Percentiles rank a stretch among this genome's conserved stretches.
These are phyloP conservation scores for Enteromius afrohamiltoni DNA, from an alignment of 2,797 vertebrate species.

Conservation along the genomic window DNA sequence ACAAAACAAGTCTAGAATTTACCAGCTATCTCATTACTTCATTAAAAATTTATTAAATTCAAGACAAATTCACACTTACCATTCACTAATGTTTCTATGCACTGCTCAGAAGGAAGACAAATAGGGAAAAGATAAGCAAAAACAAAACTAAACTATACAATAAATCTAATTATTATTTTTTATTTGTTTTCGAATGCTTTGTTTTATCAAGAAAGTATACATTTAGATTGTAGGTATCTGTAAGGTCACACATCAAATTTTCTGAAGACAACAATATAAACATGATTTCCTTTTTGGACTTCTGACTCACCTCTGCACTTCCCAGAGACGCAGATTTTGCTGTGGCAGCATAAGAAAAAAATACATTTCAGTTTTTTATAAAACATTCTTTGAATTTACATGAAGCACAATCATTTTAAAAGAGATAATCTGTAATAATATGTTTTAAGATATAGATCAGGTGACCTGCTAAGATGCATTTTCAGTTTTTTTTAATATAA, in stretches of 20 bases:
- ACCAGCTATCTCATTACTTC: neutral
- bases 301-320: slow-evolving; percentile 1
- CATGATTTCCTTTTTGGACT: neutral
- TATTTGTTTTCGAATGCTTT: neutral
- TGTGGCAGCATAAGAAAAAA: neutral
- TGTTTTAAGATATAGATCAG: neutral
- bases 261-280: neutral
- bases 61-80: slow-evolving; percentile 10
- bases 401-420: too few species aligned
- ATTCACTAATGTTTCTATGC: slow-evolving; percentile 31
- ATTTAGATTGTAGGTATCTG: neutral
- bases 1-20: neutral
- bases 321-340: neutral
- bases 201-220: neutral
- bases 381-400: neutral
- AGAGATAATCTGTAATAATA: neutral
- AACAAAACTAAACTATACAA: neutral
- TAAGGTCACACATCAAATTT: neutral
- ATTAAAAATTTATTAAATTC: neutral
- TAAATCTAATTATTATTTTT: neutral
- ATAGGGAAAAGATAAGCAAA: neutral
- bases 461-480: neutral
- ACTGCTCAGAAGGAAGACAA: slow-evolving; percentile 11
- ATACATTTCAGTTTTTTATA: neutral
- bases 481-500: neutral